phyloP scores from a whole-genome alignment of 2,113 vertebrate genomes.

The Regulus satrapa region DNA sequence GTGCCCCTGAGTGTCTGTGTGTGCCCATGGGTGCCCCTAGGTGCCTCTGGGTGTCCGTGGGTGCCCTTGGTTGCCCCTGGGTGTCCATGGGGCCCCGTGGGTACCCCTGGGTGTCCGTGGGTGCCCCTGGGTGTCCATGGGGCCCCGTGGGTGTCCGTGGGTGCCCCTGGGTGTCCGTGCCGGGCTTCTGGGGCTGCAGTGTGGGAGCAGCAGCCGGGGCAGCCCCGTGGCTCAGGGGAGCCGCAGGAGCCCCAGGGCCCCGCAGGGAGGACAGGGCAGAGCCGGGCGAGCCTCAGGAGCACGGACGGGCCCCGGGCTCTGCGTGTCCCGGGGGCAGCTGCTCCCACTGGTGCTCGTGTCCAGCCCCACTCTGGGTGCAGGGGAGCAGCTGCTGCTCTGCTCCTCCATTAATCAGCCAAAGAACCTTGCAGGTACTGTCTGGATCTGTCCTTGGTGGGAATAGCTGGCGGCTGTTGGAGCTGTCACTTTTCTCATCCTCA shows the following conservation, averaged over 20 bases:
- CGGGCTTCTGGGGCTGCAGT: too few relatives aligned
- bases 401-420: background rate
- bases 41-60: too few relatives aligned
- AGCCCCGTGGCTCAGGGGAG: background rate
- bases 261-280: background rate
- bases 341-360: accelerated
- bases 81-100: too few relatives aligned
- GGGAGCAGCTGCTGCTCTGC: accelerated
- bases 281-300: background rate
- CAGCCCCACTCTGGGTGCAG: accelerated
- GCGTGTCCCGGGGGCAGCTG: background rate
- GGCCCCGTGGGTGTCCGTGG: background rate
- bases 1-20: too few relatives aligned
- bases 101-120: background rate
- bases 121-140: background rate
- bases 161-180: too few relatives aligned
- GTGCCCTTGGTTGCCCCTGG: too few relatives aligned
- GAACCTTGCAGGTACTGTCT: background rate
- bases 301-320: accelerated
- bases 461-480: background rate
- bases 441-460: background rate
- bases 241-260: background rate
- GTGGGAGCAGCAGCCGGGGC: too few relatives aligned
- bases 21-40: background rate
- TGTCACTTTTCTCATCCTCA: background rate